Conservation (phyloP, 2,797 vertebrate genomes). For the Poecilia gillii region DNA sequence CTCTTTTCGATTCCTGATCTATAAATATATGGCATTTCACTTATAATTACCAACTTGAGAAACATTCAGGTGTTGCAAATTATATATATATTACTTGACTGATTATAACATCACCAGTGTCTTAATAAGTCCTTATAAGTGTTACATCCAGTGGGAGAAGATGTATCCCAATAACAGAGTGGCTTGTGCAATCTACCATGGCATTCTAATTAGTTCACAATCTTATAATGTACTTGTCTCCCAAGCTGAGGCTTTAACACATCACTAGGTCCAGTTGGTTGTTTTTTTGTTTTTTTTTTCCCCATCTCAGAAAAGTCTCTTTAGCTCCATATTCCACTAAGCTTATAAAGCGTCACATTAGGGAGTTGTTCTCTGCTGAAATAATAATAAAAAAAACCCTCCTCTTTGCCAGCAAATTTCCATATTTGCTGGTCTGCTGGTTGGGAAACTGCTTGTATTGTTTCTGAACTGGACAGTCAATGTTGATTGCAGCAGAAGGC, state of each 20-base stretch:
- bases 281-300: slow-evolving; percentile 30
- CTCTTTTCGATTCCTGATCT: no score
- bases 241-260: slow-evolving; percentile 57
- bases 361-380: slow-evolving; percentile 8
- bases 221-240: slow-evolving; percentile 57
- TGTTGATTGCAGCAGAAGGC: slow-evolving; percentile 10
- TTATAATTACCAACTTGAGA: not conserved
- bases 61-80: slow-evolving; percentile 16
- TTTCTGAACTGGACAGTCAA: slow-evolving; percentile 48
- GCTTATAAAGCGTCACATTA: slow-evolving; percentile 48
- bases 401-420: slow-evolving; percentile 58
- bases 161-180: slow-evolving; percentile 26
- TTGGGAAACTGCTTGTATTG: slow-evolving; percentile 42
- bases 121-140: slow-evolving; percentile 44
- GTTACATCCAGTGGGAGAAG: slow-evolving; percentile 28
- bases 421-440: slow-evolving; percentile 44
- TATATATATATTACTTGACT: slow-evolving; percentile 9
- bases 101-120: slow-evolving; percentile 27
- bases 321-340: slow-evolving; percentile 52
- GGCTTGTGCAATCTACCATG: slow-evolving; percentile 50
- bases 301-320: slow-evolving; percentile 45
- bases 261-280: slow-evolving; percentile 60
- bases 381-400: slow-evolving; percentile 32
- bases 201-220: slow-evolving; percentile 61
- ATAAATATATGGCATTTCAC: not conserved